These are phyloP conservation scores for Prietella phreatophila DNA, from an alignment of 2,113 vertebrate genomes.

Conservation along the genomic window DNA sequence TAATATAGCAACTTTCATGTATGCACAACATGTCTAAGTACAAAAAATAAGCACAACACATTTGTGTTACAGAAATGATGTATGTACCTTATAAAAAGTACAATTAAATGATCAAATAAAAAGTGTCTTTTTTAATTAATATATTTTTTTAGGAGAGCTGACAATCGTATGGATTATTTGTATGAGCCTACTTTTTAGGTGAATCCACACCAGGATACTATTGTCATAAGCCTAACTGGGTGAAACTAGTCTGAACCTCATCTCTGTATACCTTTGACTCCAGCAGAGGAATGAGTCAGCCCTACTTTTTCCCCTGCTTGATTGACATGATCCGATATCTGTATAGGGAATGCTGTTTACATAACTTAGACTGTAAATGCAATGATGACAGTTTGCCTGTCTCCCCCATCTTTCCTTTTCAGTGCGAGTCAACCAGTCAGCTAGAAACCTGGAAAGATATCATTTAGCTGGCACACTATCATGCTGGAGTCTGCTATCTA, in stretches of 20 bases:
- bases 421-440: constrained; percentile 18
- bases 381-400: constrained; percentile 42
- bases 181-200: not conserved
- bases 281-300: constrained; percentile 23
- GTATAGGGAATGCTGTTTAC: constrained; percentile 29
- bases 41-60: not conserved
- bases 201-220: not conserved
- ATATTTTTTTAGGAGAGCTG: not conserved
- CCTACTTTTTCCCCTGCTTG: not conserved
- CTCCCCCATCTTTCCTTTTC: constrained; percentile 34
- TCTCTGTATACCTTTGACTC: not conserved
- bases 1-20: not conserved
- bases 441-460: constrained; percentile 40
- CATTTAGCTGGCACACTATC: constrained; percentile 26
- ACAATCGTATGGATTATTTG: not conserved
- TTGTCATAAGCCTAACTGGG: constrained; percentile 5
- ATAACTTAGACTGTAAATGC: constrained; percentile 29
- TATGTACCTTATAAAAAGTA: not conserved
- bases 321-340: constrained; percentile 41
- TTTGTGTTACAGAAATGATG: not conserved
- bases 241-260: not conserved
- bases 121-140: too few relatives aligned
- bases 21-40: not conserved
- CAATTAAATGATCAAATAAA: not conserved
- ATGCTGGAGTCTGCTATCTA: constrained; percentile 26